Evolutionary conservation across 2,888 invertebrate species (phyloP).

Genomic region (Epirrhoe tristata): DNA sequence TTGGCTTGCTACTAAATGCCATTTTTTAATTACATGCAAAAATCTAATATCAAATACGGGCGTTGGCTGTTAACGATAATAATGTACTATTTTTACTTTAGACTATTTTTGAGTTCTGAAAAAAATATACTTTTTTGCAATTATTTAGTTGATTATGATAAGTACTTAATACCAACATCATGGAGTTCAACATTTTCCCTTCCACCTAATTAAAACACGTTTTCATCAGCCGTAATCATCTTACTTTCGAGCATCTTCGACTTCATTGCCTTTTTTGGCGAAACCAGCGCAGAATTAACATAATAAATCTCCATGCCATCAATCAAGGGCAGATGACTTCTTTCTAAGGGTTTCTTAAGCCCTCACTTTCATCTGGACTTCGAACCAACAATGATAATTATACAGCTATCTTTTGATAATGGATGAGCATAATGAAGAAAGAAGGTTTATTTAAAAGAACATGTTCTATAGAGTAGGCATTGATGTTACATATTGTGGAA

Average conservation of each 20-base stretch:
- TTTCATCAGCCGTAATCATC: slow-evolving; percentile 26
- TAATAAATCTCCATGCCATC: slow-evolving; percentile 81
- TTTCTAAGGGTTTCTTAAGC: slow-evolving; percentile 80
- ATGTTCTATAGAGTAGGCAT: too few relatives aligned
- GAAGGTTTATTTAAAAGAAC: too few relatives aligned
- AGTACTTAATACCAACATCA: background rate
- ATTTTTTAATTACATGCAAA: too few relatives aligned
- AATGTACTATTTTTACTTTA: too few relatives aligned
- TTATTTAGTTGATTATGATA: background rate
- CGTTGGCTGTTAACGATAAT: too few relatives aligned
- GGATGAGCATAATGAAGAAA: slow-evolving; percentile 33
- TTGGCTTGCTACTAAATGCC: too few relatives aligned
- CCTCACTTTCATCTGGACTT: slow-evolving; percentile 78
- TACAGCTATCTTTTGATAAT: slow-evolving; percentile 51
- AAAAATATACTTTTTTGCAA: too few relatives aligned
- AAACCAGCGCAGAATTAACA: slow-evolving; percentile 73
- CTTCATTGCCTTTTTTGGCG: slow-evolving; percentile 53
- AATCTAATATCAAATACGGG: too few relatives aligned
- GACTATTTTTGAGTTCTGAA: too few relatives aligned
- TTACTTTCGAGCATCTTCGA: slow-evolving; percentile 30
- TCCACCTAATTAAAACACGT: slow-evolving; percentile 19
- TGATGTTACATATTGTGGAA: too few relatives aligned
- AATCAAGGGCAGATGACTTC: slow-evolving; percentile 76
- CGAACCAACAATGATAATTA: slow-evolving; percentile 61
- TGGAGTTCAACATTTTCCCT: background rate